These are phyloP conservation scores for Helarctos malayanus DNA, from an alignment of 2,797 vertebrate species.

Conservation along the genomic window DNA sequence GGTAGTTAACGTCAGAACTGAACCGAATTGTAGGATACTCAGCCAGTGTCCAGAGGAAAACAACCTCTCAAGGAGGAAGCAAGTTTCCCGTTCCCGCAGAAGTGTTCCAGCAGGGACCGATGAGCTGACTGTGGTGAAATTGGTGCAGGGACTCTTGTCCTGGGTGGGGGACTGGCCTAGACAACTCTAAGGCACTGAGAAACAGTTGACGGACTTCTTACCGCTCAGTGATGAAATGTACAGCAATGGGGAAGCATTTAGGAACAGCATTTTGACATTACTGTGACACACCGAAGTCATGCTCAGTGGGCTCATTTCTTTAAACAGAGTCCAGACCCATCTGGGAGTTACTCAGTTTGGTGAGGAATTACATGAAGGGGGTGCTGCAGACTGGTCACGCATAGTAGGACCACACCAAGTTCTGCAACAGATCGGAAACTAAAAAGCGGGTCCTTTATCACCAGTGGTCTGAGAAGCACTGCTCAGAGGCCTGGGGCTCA, in stretches of 20 bases:
- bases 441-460: background rate
- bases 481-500: background rate
- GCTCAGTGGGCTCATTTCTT: background rate
- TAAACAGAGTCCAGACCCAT: background rate
- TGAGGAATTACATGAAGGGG: background rate
- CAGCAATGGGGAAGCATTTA: background rate
- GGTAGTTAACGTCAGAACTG: background rate
- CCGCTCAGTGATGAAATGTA: background rate
- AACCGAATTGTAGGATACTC: background rate
- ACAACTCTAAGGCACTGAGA: background rate
- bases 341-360: background rate
- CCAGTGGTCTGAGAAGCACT: background rate
- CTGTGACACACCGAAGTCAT: background rate
- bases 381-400: rapidly evolving
- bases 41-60: background rate
- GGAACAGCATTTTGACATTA: background rate
- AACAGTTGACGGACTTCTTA: background rate
- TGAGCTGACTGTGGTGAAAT: background rate
- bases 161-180: background rate
- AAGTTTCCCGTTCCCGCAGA: background rate
- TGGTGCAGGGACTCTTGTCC: background rate
- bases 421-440: background rate
- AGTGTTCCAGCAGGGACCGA: background rate
- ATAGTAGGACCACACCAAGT: background rate
- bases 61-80: background rate